Evolutionary conservation across 1,140 invertebrate species (phyloP).

Genomic region (Brachionus koreanus): DNA sequence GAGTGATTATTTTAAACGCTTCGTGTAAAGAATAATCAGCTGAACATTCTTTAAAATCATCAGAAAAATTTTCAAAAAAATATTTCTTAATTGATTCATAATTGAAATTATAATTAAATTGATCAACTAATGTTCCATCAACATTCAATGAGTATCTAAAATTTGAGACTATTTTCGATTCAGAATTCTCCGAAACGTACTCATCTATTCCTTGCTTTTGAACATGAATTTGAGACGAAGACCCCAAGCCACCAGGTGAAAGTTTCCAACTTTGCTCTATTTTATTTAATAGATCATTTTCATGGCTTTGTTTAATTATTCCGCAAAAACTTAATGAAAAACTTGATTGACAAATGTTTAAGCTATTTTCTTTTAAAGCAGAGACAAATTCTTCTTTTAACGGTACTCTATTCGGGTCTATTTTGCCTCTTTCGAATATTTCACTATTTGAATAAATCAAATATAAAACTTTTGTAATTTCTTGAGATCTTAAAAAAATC

Average conservation of each 20-base stretch:
- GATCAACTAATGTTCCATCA: not conserved
- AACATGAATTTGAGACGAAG: not conserved
- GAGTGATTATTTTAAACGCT: not conserved
- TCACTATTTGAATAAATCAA: not conserved
- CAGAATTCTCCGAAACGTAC: not conserved
- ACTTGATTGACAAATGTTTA: not conserved
- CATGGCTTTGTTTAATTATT: not conserved
- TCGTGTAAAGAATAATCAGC: not conserved
- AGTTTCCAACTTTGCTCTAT: not conserved
- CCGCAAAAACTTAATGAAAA: not conserved
- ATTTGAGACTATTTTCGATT: not conserved
- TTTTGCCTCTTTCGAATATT: conserved; percentile 24
- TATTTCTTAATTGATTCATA: not conserved
- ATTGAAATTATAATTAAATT: not conserved
- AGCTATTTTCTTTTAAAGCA: not conserved
- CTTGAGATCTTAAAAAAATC: not conserved
- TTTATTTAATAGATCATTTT: not conserved
- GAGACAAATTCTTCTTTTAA: not conserved
- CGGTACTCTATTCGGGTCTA: not conserved
- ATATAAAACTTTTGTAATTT: not conserved
- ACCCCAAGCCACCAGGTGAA: not conserved
- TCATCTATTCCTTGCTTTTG: not conserved
- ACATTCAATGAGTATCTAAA: not conserved
- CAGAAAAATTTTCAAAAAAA: not conserved
- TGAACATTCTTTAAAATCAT: not conserved